A percentile compares a stretch with the other conserved stretches of the same genome.
Evolutionary conservation across 30 jellyfish, hydroid and myxozoan species (phyloP).

Genomic region (Hydractinia echinata): DNA sequence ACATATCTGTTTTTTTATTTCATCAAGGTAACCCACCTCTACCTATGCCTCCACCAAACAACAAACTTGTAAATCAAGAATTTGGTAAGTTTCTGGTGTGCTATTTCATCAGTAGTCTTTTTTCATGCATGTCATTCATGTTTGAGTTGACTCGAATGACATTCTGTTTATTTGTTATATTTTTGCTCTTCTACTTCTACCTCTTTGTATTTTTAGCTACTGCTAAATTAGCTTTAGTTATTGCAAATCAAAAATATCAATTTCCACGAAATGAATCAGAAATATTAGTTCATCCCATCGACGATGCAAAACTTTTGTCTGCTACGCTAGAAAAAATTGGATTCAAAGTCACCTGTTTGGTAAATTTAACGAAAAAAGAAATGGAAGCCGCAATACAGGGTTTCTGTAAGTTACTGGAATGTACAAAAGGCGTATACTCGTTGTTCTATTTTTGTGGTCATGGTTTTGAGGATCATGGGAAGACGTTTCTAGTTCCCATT

Average conservation of each 20-base stretch:
- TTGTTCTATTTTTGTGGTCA: slow-evolving; percentile 90
- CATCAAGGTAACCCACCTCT: no score
- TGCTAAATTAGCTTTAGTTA: slow-evolving; percentile 77
- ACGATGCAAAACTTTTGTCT: slow-evolving; percentile 74
- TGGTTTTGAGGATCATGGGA: slow-evolving; percentile 90
- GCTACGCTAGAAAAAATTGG: slow-evolving; percentile 60
- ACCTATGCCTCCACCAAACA: no score
- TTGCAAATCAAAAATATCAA: slow-evolving; percentile 70
- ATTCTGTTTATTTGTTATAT: no score
- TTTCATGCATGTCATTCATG: no score
- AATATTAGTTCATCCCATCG: slow-evolving; percentile 71
- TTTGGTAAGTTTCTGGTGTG: not conserved
- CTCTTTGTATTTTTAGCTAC: slow-evolving; percentile 46
- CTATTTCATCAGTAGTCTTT: no score
- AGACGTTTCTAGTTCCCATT: slow-evolving; percentile 81
- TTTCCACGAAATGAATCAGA: slow-evolving; percentile 37
- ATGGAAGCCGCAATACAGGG: slow-evolving; percentile 69
- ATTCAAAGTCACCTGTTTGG: slow-evolving; percentile 75
- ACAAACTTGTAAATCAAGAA: slow-evolving; percentile 9
- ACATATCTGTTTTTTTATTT: no score
- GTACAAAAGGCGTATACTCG: slow-evolving; percentile 48
- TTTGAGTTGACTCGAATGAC: no score
- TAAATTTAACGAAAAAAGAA: slow-evolving; percentile 53
- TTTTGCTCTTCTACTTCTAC: not conserved
- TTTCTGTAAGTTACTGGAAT: slow-evolving; percentile 48